Percentiles rank a stretch among this genome's conserved stretches.
These are phyloP conservation scores for Pilophorus perplexus DNA, from an alignment of 2,888 invertebrate genomes.

Conservation along the genomic window DNA sequence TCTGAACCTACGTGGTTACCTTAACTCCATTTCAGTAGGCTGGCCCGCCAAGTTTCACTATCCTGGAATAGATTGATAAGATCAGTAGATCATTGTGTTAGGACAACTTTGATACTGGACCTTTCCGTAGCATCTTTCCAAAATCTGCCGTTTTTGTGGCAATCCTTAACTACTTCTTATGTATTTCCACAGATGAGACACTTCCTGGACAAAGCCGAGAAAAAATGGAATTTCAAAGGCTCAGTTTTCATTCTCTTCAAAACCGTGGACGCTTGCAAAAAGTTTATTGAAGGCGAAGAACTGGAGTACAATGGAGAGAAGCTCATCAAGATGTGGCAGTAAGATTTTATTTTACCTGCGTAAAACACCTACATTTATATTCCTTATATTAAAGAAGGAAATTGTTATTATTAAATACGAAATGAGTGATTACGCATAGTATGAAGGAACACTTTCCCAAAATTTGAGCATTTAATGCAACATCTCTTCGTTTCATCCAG, in stretches of 20 bases:
- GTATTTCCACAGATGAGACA: conserved; percentile 54
- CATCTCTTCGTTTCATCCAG: too few species aligned
- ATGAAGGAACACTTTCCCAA: too few species aligned
- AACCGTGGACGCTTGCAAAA: conserved; percentile 74
- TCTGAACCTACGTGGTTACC: too few species aligned
- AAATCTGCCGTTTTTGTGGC: not conserved
- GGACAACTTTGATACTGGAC: too few species aligned
- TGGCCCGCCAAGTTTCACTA: too few species aligned
- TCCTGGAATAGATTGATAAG: too few species aligned
- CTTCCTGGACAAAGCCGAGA: conserved; percentile 63
- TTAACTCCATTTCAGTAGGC: too few species aligned
- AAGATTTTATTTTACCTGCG: conserved; percentile 50
- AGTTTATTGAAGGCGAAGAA: conserved; percentile 67
- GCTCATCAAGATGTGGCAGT: conserved; percentile 68
- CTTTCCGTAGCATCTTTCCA: not conserved
- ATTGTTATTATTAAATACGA: too few species aligned
- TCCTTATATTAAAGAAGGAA: conserved; percentile 7
- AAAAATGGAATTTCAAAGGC: conserved; percentile 76
- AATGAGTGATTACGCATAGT: too few species aligned
- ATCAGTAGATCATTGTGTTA: too few species aligned
- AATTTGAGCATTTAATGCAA: too few species aligned
- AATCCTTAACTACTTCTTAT: not conserved
- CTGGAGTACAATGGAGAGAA: conserved; percentile 67
- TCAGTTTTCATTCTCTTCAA: conserved; percentile 88
- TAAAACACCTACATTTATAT: conserved; percentile 1